phyloP scores from a whole-genome alignment of 2,888 invertebrate species.

The Eutolmus rufibarbis region DNA sequence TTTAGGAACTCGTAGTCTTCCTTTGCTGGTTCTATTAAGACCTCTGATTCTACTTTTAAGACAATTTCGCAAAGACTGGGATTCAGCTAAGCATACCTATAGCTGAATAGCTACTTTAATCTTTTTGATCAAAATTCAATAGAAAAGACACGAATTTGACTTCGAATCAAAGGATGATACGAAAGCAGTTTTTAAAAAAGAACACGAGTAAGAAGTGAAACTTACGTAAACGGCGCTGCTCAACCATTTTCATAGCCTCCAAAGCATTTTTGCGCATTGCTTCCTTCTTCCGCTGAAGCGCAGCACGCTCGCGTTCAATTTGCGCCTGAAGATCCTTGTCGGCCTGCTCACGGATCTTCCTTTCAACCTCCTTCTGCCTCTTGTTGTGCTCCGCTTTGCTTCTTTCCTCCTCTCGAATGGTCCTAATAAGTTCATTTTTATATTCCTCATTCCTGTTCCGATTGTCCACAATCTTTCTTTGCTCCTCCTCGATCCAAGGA shows the following conservation, averaged over 20 bases:
- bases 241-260: conserved; percentile 57
- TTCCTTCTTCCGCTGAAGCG: conserved; percentile 53
- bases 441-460: conserved; percentile 53
- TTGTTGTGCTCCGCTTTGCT: conserved; percentile 50
- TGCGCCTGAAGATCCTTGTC: conserved; percentile 58
- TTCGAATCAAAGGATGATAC: too few species aligned
- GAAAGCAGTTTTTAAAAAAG: too few species aligned
- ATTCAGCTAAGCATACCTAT: too few species aligned
- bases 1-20: too few species aligned
- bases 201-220: not conserved
- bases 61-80: too few species aligned
- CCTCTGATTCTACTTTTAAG: too few species aligned
- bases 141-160: too few species aligned
- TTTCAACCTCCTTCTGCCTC: conserved; percentile 51
- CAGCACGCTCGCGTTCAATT: conserved; percentile 57
- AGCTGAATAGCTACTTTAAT: too few species aligned
- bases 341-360: conserved; percentile 51
- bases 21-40: too few species aligned
- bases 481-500: conserved; percentile 58
- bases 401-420: conserved; percentile 55
- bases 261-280: conserved; percentile 54
- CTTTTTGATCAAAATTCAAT: too few species aligned
- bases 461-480: conserved; percentile 54
- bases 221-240: conserved; percentile 54
- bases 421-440: conserved; percentile 54